Conservation (phyloP, 2,797 vertebrate species). For the Telmatherina bonti region DNA sequence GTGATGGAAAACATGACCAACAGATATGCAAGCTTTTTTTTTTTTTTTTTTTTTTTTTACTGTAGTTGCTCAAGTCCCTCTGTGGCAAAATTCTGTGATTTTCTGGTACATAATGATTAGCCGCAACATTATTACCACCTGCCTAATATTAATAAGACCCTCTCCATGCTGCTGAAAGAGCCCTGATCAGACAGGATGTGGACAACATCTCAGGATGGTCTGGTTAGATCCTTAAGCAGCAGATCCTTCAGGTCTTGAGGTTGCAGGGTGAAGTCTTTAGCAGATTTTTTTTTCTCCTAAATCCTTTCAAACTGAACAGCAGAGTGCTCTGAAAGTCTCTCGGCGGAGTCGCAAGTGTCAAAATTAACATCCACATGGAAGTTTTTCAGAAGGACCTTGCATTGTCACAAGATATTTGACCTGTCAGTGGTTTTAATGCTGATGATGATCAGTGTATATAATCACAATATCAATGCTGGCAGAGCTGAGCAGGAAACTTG, state of each 20-base stretch:
- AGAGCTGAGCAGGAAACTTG: too few species aligned
- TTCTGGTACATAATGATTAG: background rate
- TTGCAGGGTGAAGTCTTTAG: background rate
- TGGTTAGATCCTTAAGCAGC: background rate
- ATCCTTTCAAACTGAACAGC: background rate
- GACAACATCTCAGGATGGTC: too few species aligned
- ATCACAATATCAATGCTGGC: too few species aligned
- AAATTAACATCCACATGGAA: background rate
- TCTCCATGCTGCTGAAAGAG: background rate
- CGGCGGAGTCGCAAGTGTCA: background rate
- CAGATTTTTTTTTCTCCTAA: background rate
- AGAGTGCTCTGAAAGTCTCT: background rate
- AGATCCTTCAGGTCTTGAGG: background rate
- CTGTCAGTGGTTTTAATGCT: background rate
- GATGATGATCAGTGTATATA: background rate
- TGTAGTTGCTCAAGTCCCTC: background rate
- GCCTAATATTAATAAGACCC: too few species aligned
- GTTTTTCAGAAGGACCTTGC: background rate
- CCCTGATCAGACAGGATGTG: too few species aligned
- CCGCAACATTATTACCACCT: too few species aligned
- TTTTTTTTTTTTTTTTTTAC: too few species aligned
- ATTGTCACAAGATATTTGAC: background rate
- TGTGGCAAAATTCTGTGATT: background rate
- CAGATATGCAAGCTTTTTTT: background rate
- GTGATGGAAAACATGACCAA: background rate